A percentile compares a stretch with the other conserved stretches of the same genome.
Evolutionary conservation across 2,797 vertebrate species (phyloP).

Genomic region (Galagoides demidoff): DNA sequence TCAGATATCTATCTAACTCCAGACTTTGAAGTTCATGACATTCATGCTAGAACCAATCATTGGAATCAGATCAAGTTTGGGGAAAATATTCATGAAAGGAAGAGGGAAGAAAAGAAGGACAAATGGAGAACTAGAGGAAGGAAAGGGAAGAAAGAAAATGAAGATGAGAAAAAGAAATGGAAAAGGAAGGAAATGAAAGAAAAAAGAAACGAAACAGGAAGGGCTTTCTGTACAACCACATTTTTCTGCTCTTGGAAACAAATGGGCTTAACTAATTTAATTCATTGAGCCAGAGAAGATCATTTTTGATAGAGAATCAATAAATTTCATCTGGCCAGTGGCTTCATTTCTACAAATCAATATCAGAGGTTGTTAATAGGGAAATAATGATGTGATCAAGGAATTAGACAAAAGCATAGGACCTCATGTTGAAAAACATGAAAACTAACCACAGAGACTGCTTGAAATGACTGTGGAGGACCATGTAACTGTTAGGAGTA

Average conservation of each 20-base stretch:
- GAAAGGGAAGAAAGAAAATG: neutral
- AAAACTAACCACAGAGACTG: neutral
- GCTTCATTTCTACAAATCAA: neutral
- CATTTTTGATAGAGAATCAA: constrained; percentile 13
- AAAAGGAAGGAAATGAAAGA: neutral
- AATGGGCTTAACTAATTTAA: neutral
- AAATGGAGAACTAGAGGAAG: neutral
- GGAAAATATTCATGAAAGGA: neutral
- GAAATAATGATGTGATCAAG: neutral
- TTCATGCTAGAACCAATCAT: neutral
- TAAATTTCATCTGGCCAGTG: neutral
- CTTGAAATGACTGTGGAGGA: neutral
- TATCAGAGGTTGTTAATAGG: neutral
- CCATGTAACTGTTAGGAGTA: neutral
- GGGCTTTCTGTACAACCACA: neutral
- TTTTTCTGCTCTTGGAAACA: neutral
- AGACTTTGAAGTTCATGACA: neutral
- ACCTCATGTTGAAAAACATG: neutral
- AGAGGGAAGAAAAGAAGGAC: neutral
- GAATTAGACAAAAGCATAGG: neutral
- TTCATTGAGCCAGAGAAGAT: neutral
- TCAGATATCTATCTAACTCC: neutral
- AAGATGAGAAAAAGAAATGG: too few relatives aligned
- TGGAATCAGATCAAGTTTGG: neutral
- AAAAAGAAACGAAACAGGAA: neutral